Conservation (phyloP, 1,140 invertebrate species). For the Lucilia cuprina region DNA sequence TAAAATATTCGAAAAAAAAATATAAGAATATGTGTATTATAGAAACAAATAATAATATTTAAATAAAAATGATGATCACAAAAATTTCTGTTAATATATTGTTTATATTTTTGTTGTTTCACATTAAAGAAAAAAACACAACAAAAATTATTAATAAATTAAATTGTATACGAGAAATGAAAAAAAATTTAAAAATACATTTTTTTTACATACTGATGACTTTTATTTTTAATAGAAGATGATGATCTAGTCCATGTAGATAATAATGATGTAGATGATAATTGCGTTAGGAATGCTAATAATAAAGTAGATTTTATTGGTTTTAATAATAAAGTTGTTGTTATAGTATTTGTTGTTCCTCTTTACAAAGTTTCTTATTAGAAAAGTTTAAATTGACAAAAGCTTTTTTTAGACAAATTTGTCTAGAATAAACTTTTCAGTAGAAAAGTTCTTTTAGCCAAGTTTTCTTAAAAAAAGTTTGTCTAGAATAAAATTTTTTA, state of each 20-base stretch:
- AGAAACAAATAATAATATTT: not conserved
- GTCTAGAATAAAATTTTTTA: no score
- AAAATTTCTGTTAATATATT: not conserved
- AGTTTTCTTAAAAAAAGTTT: no score
- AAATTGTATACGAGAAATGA: not conserved
- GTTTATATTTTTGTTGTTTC: not conserved
- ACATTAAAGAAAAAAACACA: not conserved
- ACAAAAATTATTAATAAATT: not conserved
- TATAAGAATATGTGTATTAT: not conserved
- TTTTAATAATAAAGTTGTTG: no score
- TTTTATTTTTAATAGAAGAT: not conserved
- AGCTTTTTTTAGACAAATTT: no score
- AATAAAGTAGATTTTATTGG: no score
- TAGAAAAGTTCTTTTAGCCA: no score
- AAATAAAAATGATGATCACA: constrained; percentile 11
- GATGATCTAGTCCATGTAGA: not conserved
- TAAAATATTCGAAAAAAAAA: not conserved
- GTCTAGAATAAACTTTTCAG: no score
- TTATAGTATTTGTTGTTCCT: no score
- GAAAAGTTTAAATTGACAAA: no score
- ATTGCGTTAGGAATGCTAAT: not conserved
- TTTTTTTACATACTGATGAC: not conserved
- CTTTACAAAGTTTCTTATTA: no score
- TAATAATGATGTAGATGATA: not conserved
- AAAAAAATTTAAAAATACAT: not conserved